Evolutionary conservation across 2,797 vertebrate genomes (phyloP), one percentile per base, ranked within the genome.

Genomic region (Coilia nasus): DNA sequence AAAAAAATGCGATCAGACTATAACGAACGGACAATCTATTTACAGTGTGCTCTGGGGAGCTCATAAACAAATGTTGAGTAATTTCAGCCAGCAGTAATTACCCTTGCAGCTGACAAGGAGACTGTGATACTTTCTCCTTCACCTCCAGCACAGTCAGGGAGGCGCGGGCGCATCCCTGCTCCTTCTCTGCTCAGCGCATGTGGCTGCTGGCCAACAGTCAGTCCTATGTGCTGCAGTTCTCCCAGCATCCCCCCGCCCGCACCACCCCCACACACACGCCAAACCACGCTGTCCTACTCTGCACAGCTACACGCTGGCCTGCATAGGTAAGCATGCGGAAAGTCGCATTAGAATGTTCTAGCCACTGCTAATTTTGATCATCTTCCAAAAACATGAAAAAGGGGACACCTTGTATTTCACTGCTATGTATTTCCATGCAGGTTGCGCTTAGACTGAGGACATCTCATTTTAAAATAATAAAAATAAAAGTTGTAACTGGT

Each of bases 51-150:
- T 98, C 98, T 97, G 94, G 98, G 98, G 98, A 99, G 97, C 98
- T 97, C 97, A 99, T 99, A 99, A 99, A 98, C 98, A 98, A 99
- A 99, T 99, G 98, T 98, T 98, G 98, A 99, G 97, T 98, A 98
- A 99, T 99, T 98, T 98, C 97, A 99, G 98, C 97, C 98, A 98
- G 97, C 97, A 97, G 98, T 99, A 99, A 99, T 99, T 99, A 99
- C 97, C 98, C 98, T 99, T 99, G 98, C 98, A 98, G 97, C 97
- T 99, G 98, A 99, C 98, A 99, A 99, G 98, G 97, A 97, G 97
- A 98, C 96, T 95, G 97, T 96, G 97, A 97, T 97, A 96, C 96
- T 97, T 97, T 99, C 97, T 98, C 98, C 97, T 99, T 98, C 97
- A 99, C 98, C 98, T 97, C 96, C 96, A 96, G 96, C 96, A 95